phyloP scores from a whole-genome alignment of 2,113 vertebrate species.

The Anarhynchus alexandrinus region DNA sequence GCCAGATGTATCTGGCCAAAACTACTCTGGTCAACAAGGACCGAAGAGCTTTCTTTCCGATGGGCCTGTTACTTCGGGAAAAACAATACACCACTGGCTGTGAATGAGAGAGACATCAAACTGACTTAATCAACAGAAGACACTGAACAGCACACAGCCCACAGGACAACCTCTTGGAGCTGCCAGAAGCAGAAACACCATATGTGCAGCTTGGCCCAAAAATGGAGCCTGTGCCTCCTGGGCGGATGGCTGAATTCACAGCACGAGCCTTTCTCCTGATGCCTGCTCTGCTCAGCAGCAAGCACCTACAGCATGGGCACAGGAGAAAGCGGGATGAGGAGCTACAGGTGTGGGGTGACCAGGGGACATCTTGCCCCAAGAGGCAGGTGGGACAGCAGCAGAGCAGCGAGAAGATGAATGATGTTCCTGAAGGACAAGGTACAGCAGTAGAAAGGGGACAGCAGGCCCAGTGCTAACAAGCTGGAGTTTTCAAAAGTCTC shows the following conservation, averaged over 20 bases:
- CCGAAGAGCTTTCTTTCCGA: neutral
- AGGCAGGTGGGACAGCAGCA: neutral
- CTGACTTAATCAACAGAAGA: rapidly evolving
- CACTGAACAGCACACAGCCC: rapidly evolving
- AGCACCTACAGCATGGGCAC: neutral
- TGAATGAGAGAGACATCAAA: neutral
- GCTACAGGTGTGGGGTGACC: neutral
- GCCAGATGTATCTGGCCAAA: neutral
- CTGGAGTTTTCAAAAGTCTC: neutral
- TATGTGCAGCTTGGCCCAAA: neutral
- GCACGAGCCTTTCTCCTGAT: neutral
- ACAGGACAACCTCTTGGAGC: rapidly evolving
- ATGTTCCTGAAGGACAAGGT: neutral
- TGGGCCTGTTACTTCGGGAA: neutral
- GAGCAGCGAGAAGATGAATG: neutral
- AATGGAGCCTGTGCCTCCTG: neutral
- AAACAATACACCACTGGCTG: neutral
- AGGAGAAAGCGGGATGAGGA: neutral
- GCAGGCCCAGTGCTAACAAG: neutral
- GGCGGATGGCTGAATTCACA: neutral
- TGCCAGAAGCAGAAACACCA: neutral
- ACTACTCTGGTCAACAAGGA: neutral
- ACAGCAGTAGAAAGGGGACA: neutral
- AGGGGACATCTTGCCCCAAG: neutral
- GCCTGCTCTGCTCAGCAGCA: neutral